These are phyloP conservation scores for Conus ventricosus DNA, from an alignment of 1,140 invertebrate genomes.

Conservation along the genomic window DNA sequence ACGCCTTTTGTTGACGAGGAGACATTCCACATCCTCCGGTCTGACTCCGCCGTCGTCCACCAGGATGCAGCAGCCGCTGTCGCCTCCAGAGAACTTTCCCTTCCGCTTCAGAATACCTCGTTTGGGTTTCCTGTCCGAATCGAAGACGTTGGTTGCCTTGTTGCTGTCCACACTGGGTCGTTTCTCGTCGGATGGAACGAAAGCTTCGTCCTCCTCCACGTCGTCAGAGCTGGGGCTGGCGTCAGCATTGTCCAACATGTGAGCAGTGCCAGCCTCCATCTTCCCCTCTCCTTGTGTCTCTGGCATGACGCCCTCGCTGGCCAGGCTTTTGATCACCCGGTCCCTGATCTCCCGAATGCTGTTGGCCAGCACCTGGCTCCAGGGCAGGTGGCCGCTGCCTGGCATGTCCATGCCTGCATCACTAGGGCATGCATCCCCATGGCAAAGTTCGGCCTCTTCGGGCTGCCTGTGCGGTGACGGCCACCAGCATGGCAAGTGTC, in stretches of 20 bases:
- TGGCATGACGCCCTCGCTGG: not conserved
- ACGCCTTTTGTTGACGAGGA: not conserved
- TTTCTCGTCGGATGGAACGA: not conserved
- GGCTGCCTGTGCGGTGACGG: not conserved
- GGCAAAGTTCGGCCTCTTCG: too few species aligned
- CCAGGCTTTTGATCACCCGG: not conserved
- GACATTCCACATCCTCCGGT: constrained; percentile 2
- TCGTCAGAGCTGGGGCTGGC: not conserved
- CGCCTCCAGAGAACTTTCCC: constrained; percentile 67
- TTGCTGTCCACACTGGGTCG: not conserved
- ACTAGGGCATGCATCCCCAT: too few species aligned
- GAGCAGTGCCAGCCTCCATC: not conserved
- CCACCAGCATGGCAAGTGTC: not conserved
- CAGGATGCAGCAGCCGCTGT: constrained; percentile 64
- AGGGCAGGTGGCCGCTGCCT: not conserved
- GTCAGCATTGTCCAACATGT: not conserved
- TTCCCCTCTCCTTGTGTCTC: not conserved
- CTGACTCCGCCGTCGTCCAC: constrained; percentile 54
- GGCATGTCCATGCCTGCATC: too few species aligned
- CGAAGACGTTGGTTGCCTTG: constrained; percentile 54
- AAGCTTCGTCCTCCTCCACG: not conserved
- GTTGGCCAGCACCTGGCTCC: not conserved
- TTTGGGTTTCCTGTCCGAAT: constrained; percentile 64
- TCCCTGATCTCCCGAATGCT: not conserved
- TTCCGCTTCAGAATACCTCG: constrained; percentile 68